Evolutionary conservation across 2,797 vertebrate species (phyloP).

Genomic region (Knipowitschia caucasica): DNA sequence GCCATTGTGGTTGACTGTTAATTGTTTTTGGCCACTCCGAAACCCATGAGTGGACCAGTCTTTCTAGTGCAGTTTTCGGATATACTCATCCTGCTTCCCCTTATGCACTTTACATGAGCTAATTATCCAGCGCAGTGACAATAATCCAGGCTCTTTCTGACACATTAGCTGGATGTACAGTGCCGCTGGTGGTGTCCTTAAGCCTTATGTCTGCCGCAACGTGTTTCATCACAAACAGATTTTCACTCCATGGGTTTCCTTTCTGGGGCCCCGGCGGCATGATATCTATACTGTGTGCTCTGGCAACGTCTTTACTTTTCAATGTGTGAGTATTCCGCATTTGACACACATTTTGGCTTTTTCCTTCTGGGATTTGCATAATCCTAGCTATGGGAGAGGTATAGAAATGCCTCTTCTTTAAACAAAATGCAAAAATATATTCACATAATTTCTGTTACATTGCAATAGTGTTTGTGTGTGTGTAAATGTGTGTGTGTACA

Average conservation of each 20-base stretch:
- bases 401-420: too few relatives aligned
- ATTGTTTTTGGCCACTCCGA: neutral
- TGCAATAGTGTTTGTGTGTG: too few relatives aligned
- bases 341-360: neutral
- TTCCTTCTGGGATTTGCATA: neutral
- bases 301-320: neutral
- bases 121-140: neutral
- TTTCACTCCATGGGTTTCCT: slow-evolving; percentile 9
- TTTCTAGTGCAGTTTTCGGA: neutral
- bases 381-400: neutral
- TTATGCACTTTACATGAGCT: neutral
- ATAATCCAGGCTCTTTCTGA: neutral
- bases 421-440: too few relatives aligned
- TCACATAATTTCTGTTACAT: too few relatives aligned
- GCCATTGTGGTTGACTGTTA: neutral
- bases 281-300: neutral
- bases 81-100: neutral
- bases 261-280: neutral
- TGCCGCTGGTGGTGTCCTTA: neutral
- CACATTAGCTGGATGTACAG: neutral
- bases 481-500: too few relatives aligned
- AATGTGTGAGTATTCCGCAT: neutral
- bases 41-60: neutral
- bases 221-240: slow-evolving; percentile 9
- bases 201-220: neutral